Evolutionary conservation across 2,888 invertebrate species (phyloP).

Genomic region (Galeruca laticollis): DNA sequence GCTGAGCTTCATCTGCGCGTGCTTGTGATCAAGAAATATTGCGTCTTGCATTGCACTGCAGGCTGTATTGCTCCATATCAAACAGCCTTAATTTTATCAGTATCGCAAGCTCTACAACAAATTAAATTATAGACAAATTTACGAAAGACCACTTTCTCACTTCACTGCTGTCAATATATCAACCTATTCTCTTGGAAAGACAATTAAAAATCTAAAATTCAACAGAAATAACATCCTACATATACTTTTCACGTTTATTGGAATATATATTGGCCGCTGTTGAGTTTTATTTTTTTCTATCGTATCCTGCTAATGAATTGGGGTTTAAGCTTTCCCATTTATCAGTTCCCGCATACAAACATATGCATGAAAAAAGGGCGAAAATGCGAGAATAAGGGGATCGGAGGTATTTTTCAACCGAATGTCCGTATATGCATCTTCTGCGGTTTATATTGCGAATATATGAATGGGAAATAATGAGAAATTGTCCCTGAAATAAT

Average conservation of each 20-base stretch:
- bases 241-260: slow-evolving; percentile 1
- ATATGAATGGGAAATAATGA: background rate
- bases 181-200: background rate
- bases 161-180: background rate
- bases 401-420: slow-evolving; percentile 4
- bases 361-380: slow-evolving; percentile 11
- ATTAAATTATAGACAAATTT: no score
- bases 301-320: slow-evolving; percentile 1
- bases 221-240: background rate
- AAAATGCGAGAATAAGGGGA: background rate
- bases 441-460: background rate
- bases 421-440: background rate
- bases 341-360: slow-evolving; percentile 1
- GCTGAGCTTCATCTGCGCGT: no score
- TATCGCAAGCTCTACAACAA: no score
- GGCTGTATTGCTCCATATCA: no score
- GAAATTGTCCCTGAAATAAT: background rate
- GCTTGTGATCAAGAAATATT: no score
- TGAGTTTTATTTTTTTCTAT: background rate
- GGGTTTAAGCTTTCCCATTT: slow-evolving; percentile 5
- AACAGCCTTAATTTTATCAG: no score
- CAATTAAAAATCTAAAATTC: background rate
- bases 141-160: no score
- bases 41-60: no score
- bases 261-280: slow-evolving; percentile 4